Conservation (phyloP, 1,140 invertebrate genomes). For the Zaprionus inermis region DNA sequence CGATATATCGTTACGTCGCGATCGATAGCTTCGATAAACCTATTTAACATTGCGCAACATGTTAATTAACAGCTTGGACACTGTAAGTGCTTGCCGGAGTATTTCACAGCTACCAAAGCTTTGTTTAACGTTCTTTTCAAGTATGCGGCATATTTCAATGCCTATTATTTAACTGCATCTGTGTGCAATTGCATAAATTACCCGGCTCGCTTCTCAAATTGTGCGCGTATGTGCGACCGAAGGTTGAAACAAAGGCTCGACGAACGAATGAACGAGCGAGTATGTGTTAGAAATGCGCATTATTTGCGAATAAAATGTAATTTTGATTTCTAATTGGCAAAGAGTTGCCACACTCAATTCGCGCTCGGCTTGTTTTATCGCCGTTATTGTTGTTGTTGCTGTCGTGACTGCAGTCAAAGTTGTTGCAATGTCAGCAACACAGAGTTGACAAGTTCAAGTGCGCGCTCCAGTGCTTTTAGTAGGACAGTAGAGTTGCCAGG, state of each 20-base stretch:
- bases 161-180: conserved; percentile 36
- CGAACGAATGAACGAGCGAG: background rate
- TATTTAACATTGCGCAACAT: conserved; percentile 1
- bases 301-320: conserved; percentile 60
- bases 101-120: background rate
- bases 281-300: conserved; percentile 75
- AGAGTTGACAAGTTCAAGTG: conserved; percentile 79
- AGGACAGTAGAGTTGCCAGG: conserved; percentile 41
- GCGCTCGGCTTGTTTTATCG: conserved; percentile 10
- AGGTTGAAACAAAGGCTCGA: conserved; percentile 49
- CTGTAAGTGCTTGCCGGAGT: background rate
- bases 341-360: conserved; percentile 36
- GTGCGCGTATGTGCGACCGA: background rate
- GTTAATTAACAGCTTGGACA: conserved; percentile 2
- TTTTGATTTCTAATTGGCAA: conserved; percentile 73
- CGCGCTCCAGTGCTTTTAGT: conserved; percentile 36
- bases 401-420: conserved; percentile 44
- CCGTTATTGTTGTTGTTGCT: conserved; percentile 22
- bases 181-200: conserved; percentile 44
- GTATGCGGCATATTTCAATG: conserved; percentile 33
- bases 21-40: background rate
- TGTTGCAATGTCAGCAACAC: conserved; percentile 62
- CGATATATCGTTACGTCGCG: background rate
- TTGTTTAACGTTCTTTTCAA: conserved; percentile 32
- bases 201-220: background rate